Percentiles rank a stretch among this genome's conserved stretches.
phyloP scores from a whole-genome alignment of 92 coral and sea anemone species.

The Umimayanthus kanabou region DNA sequence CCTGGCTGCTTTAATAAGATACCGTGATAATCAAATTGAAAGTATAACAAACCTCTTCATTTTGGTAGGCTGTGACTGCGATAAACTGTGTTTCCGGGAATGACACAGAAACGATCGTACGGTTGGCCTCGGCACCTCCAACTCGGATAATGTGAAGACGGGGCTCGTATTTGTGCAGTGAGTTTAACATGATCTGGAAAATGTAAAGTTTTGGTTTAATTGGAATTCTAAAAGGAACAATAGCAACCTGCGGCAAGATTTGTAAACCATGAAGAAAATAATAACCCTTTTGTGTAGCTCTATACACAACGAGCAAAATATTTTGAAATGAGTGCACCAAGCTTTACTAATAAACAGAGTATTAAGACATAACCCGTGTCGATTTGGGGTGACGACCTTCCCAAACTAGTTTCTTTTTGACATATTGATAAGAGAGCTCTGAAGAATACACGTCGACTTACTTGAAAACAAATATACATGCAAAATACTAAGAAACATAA shows the following conservation, averaged over 20 bases:
- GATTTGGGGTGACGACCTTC: not conserved
- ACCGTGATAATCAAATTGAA: not conserved
- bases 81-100: constrained; percentile 96
- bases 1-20: not conserved
- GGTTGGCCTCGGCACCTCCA: constrained; percentile 83
- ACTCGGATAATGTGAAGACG: constrained; percentile 87
- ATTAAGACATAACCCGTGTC: not conserved
- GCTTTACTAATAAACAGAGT: constrained; percentile 7
- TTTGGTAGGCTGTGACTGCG: constrained; percentile 98
- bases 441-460: not conserved
- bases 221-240: constrained; percentile 6
- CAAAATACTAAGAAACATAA: not conserved
- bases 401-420: not conserved
- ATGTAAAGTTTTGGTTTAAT: constrained; percentile 19
- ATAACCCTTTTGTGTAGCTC: constrained; percentile 18
- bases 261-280: constrained; percentile 34
- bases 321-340: constrained; percentile 16
- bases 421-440: not conserved
- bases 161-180: constrained; percentile 98
- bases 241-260: not conserved
- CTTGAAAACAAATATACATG: not conserved
- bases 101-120: constrained; percentile 83
- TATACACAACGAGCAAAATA: constrained; percentile 16
- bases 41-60: constrained; percentile 84
- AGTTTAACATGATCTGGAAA: constrained; percentile 93